Percentiles rank a stretch among this genome's conserved stretches.
These are phyloP conservation scores for Pycnonotus jocosus DNA, from an alignment of 2,113 vertebrate species.

Conservation along the genomic window DNA sequence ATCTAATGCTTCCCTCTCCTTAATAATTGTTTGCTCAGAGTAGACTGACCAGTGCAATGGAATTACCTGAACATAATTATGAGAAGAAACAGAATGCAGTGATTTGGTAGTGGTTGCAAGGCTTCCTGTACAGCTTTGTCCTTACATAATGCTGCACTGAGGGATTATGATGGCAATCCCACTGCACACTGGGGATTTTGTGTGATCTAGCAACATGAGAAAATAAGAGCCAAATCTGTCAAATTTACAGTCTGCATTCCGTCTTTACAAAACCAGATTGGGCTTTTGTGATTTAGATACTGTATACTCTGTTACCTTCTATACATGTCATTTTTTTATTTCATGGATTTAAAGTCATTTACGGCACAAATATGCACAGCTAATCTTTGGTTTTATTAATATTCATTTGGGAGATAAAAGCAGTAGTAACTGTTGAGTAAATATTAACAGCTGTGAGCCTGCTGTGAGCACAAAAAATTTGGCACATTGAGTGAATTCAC, in stretches of 20 bases:
- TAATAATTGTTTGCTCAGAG: not conserved
- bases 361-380: not conserved
- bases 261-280: not conserved
- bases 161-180: not conserved
- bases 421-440: conserved; percentile 50
- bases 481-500: conserved; percentile 19
- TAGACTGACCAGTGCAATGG: not conserved
- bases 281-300: not conserved
- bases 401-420: conserved; percentile 36
- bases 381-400: conserved; percentile 31
- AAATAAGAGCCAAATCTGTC: not conserved
- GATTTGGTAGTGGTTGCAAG: not conserved
- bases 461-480: conserved; percentile 1
- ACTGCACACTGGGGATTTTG: not conserved
- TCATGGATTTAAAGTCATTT: not conserved
- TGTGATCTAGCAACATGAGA: not conserved
- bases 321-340: not conserved
- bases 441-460: conserved; percentile 55
- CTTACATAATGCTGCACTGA: not conserved
- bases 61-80: not conserved
- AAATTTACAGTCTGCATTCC: not conserved
- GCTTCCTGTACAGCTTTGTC: not conserved
- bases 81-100: not conserved
- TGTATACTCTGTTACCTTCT: not conserved
- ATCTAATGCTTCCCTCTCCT: not conserved